These are phyloP conservation scores for Squalus acanthias DNA, from an alignment of 2,797 vertebrate species.

Conservation along the genomic window DNA sequence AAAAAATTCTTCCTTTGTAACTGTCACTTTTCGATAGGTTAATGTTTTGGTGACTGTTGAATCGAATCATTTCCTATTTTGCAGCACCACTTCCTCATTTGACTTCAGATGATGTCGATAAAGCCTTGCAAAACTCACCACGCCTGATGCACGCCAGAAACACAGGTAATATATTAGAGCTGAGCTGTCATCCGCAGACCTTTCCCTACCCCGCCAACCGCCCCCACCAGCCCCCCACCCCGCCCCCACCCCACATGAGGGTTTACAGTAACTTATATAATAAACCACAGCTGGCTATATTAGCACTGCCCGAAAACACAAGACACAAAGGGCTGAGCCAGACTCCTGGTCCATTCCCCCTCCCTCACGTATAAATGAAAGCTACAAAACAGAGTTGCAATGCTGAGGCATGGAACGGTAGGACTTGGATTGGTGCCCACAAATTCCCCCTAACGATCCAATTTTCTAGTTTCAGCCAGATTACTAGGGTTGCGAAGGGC, in stretches of 20 bases:
- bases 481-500: too few relatives aligned
- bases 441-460: background rate
- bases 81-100: constrained; percentile 89
- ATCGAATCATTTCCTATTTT: constrained; percentile 61
- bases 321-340: background rate
- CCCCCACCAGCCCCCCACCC: constrained; percentile 26
- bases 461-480: background rate
- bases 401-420: background rate
- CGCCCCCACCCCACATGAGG: background rate
- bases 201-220: background rate
- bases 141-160: constrained; percentile 90
- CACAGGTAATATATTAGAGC: constrained; percentile 67
- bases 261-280: constrained; percentile 19
- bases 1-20: constrained; percentile 33
- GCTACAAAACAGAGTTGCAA: background rate
- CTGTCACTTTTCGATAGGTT: constrained; percentile 56
- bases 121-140: constrained; percentile 86
- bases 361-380: background rate
- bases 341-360: background rate
- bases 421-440: background rate
- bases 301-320: background rate
- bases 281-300: background rate
- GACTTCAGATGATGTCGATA: constrained; percentile 92
- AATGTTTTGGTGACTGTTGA: constrained; percentile 52
- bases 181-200: background rate